These are phyloP conservation scores for Girardinus metallicus DNA, from an alignment of 2,797 vertebrate genomes.

Conservation along the genomic window DNA sequence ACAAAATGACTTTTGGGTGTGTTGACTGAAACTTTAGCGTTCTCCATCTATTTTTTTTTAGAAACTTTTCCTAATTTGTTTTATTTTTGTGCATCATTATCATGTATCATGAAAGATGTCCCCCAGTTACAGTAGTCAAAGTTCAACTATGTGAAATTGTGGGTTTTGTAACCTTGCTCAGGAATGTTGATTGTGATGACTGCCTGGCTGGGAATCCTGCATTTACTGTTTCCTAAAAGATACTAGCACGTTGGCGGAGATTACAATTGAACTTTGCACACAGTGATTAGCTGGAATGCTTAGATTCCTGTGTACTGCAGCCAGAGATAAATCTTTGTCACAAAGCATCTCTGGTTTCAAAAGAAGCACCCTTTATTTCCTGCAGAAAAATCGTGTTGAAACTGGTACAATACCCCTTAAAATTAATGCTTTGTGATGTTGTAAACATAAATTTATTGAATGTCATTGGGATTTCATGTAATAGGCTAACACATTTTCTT, in stretches of 20 bases:
- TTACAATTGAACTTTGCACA: conserved; percentile 82
- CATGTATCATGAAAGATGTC: conserved; percentile 27
- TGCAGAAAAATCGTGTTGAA: neutral
- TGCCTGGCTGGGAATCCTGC: conserved; percentile 75
- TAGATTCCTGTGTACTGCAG: conserved; percentile 69
- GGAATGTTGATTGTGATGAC: conserved; percentile 83
- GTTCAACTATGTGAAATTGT: conserved; percentile 55
- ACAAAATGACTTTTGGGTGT: neutral
- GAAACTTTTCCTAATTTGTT: conserved; percentile 1
- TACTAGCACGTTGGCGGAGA: conserved; percentile 71
- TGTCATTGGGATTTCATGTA: neutral
- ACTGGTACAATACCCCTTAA: neutral
- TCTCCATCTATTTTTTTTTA: neutral
- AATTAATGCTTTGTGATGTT: neutral
- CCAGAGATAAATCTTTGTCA: conserved; percentile 72
- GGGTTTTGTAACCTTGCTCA: conserved; percentile 79
- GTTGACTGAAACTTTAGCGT: neutral
- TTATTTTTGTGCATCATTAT: conserved; percentile 30
- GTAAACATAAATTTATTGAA: neutral
- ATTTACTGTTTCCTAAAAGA: conserved; percentile 81
- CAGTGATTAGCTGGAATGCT: conserved; percentile 79
- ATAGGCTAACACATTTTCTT: neutral
- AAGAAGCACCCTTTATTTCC: conserved; percentile 15
- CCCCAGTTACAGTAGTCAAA: conserved; percentile 49
- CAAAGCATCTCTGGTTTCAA: conserved; percentile 32